Evolutionary conservation across 1,140 invertebrate species (phyloP).

Genomic region (Cydia strobilella): DNA sequence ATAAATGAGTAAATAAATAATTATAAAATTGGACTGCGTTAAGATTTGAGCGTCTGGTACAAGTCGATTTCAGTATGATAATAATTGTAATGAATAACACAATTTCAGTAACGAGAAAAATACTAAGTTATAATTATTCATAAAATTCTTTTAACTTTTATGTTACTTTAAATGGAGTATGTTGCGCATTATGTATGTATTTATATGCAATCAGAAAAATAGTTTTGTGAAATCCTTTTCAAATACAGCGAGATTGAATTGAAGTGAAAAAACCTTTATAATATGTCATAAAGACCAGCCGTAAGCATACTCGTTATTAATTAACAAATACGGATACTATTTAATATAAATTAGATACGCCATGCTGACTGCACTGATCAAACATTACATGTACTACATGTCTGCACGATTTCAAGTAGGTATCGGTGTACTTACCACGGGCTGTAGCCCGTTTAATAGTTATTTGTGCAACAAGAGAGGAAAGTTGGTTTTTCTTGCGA

Average conservation of each 20-base stretch:
- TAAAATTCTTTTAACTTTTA: no score
- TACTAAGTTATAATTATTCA: no score
- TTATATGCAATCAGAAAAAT: no score
- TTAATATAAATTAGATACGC: neutral
- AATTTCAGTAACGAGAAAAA: no score
- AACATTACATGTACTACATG: neutral
- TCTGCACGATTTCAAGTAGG: neutral
- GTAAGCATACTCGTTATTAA: neutral
- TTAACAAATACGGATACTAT: neutral
- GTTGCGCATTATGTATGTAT: no score
- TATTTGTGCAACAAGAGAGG: no score
- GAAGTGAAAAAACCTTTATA: no score
- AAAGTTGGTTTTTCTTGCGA: no score
- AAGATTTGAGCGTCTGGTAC: neutral
- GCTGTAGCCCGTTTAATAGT: neutral
- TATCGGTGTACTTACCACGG: neutral
- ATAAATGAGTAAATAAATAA: slow-evolving; percentile 28
- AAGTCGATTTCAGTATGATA: neutral
- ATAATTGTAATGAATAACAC: neutral
- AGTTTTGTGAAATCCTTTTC: no score
- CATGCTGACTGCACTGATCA: neutral
- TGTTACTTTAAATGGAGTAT: no score
- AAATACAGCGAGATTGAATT: no score
- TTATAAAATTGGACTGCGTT: slow-evolving; percentile 1
- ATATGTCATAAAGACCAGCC: no score